Evolutionary conservation across 2,888 invertebrate genomes (phyloP).

Genomic region (Leucoptera coffeella): DNA sequence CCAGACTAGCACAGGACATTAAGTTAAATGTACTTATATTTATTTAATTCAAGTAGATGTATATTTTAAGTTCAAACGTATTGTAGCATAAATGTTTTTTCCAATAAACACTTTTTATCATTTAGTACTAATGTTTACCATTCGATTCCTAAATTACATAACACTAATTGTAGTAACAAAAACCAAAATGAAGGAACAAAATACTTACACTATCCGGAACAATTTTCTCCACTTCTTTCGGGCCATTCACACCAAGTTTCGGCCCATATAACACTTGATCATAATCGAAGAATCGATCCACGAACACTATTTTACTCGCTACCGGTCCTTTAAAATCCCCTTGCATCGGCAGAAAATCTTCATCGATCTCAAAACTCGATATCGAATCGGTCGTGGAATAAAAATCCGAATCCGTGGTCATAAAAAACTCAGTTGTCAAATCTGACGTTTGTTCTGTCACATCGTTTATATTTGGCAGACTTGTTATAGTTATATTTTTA

Average conservation of each 20-base stretch:
- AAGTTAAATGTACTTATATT: too few species aligned
- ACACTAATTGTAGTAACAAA: neutral
- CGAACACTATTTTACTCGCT: slow-evolving; percentile 11
- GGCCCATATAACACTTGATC: slow-evolving; percentile 12
- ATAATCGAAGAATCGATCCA: slow-evolving; percentile 23
- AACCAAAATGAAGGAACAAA: neutral
- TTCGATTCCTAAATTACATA: neutral
- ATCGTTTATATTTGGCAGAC: slow-evolving; percentile 31
- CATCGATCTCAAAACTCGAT: neutral
- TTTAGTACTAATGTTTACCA: neutral
- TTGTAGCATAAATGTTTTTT: neutral
- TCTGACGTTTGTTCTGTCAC: slow-evolving; percentile 15
- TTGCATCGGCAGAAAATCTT: neutral
- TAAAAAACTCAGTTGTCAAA: slow-evolving; percentile 3
- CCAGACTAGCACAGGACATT: too few species aligned
- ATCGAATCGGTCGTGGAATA: neutral
- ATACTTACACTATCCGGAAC: slow-evolving; percentile 10
- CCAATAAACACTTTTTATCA: neutral
- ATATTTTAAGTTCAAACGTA: too few species aligned
- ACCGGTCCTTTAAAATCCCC: neutral
- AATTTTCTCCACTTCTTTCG: slow-evolving; percentile 15
- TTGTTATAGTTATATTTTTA: slow-evolving; percentile 33
- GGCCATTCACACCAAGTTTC: slow-evolving; percentile 18
- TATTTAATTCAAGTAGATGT: too few species aligned
- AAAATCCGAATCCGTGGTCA: slow-evolving; percentile 2